phyloP scores from a whole-genome alignment of 2,113 vertebrate genomes.

The Calidris pugnax region DNA sequence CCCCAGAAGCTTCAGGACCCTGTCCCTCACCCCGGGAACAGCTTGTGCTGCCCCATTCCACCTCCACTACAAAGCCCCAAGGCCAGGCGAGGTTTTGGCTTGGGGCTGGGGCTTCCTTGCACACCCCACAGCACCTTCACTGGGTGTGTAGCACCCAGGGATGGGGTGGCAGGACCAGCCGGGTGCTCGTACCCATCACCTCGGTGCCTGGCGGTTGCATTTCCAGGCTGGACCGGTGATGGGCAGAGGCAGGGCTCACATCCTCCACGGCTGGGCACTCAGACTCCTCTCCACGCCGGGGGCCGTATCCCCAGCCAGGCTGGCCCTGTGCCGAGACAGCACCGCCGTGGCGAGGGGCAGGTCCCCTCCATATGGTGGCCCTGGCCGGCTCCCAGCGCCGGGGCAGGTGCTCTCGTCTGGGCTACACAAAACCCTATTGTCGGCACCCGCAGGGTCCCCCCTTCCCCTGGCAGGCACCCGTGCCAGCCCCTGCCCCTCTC shows the following conservation, averaged over 20 bases:
- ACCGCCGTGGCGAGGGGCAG: neutral
- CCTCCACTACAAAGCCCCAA: neutral
- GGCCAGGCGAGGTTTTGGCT: neutral
- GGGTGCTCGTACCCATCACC: neutral
- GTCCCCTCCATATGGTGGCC: conserved; percentile 8
- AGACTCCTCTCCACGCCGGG: accelerated
- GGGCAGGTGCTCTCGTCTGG: conserved; percentile 6
- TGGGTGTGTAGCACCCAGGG: accelerated
- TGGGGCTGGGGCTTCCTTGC: neutral
- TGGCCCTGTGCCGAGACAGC: neutral
- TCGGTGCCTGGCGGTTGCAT: accelerated
- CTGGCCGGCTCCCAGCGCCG: neutral
- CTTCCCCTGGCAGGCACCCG: neutral
- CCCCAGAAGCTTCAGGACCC: neutral
- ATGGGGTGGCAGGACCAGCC: neutral
- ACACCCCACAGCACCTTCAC: neutral
- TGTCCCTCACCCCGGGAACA: accelerated
- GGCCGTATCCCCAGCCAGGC: neutral
- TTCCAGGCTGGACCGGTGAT: neutral
- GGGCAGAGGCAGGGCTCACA: neutral
- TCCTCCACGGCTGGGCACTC: neutral
- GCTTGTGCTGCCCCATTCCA: accelerated
- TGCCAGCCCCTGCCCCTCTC: neutral
- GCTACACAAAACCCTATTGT: conserved; percentile 7
- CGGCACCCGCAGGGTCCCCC: neutral